Evolutionary conservation across 2,113 vertebrate species (phyloP).

Genomic region (Semnornis frantzii): DNA sequence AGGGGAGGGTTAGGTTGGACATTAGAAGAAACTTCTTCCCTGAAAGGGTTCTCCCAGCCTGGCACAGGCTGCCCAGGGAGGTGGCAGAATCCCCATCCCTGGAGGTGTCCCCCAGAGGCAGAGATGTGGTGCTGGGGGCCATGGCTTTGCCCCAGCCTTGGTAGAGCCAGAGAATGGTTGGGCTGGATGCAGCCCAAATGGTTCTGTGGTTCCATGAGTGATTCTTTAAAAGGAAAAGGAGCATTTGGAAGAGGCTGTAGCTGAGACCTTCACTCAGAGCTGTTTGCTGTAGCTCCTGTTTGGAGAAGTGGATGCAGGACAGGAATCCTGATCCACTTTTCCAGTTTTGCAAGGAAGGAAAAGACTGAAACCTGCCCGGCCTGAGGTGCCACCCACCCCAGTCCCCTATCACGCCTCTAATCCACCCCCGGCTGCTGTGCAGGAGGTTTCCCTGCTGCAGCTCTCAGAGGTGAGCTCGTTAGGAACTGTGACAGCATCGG

Average conservation of each 20-base stretch:
- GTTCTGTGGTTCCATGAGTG: background rate
- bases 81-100: no score
- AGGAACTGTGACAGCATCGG: slow-evolving; percentile 19
- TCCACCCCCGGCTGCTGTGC: background rate
- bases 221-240: background rate
- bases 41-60: no score
- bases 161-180: no score
- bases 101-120: no score
- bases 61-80: no score
- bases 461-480: background rate
- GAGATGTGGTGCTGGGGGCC: no score
- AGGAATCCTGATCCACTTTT: background rate
- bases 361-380: background rate
- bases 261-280: background rate
- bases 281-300: background rate
- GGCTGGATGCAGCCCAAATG: no score
- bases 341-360: background rate
- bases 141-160: no score
- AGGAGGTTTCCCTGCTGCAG: background rate
- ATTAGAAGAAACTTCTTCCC: no score
- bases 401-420: background rate
- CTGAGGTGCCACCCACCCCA: background rate
- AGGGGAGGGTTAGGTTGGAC: no score
- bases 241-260: background rate
- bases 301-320: background rate